These are phyloP conservation scores for Spinus olivaceus DNA, from an alignment of 2,797 vertebrate species.

Conservation along the genomic window DNA sequence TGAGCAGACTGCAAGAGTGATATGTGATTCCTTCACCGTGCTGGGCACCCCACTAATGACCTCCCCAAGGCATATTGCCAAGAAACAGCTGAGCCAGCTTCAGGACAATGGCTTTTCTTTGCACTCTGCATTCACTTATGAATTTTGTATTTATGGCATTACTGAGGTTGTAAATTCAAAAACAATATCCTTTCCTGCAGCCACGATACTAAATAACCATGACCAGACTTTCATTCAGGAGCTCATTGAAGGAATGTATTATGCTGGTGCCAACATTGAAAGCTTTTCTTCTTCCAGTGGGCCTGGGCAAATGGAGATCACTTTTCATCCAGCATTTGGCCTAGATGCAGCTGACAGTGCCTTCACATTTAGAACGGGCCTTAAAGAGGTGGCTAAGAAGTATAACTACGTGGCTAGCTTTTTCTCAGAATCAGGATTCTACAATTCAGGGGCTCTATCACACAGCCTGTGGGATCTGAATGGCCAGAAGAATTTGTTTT, in stretches of 20 bases:
- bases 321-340: slow-evolving; percentile 87
- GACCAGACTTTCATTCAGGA: slow-evolving; percentile 91
- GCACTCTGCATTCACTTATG: slow-evolving; percentile 87
- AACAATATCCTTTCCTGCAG: slow-evolving; percentile 87
- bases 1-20: slow-evolving; percentile 88
- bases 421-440: slow-evolving; percentile 84
- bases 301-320: slow-evolving; percentile 92
- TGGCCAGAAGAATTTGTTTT: slow-evolving; percentile 84
- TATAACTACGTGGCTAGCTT: slow-evolving; percentile 89
- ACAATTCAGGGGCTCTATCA: slow-evolving; percentile 86
- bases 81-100: slow-evolving; percentile 85
- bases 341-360: slow-evolving; percentile 87
- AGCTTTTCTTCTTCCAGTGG: slow-evolving; percentile 88
- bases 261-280: slow-evolving; percentile 88
- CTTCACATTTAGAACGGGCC: slow-evolving; percentile 90
- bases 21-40: slow-evolving; percentile 90
- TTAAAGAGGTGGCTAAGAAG: slow-evolving; percentile 94
- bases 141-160: slow-evolving; percentile 89
- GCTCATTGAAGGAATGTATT: slow-evolving; percentile 89
- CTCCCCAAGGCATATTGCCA: slow-evolving; percentile 88
- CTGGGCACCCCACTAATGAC: slow-evolving; percentile 83
- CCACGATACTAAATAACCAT: slow-evolving; percentile 85
- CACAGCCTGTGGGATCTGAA: slow-evolving; percentile 89
- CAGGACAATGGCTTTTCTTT: slow-evolving; percentile 85
- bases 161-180: slow-evolving; percentile 88